Evolutionary conservation across 2,888 invertebrate species (phyloP), one percentile per base, ranked within the genome.

Genomic region (Cabera pusaria): DNA sequence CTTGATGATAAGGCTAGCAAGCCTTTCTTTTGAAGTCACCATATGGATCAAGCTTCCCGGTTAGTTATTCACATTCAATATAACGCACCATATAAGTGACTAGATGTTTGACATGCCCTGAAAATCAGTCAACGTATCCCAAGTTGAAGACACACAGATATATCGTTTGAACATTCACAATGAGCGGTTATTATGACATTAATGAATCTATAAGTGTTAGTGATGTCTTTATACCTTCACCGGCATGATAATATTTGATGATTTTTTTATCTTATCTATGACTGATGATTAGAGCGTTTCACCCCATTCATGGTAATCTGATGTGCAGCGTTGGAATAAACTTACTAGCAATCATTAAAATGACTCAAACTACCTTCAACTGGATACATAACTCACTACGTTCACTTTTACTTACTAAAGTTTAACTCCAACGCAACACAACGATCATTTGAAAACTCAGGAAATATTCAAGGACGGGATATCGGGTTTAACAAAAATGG

Each of bases 91-190:
- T 72, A 71, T 76, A 75, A 69, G 65, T 69, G 69, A 71, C 66
- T 72, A 80, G 76, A 57, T 65, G 83, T 70, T 83, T 79, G 72
- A 65, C 79, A 85, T 85, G 77, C 81, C 90, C 90, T 90, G 90
- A 65, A 88, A 88, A 87, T 85, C 77, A 86, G 78, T 84, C 80
- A 89, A 90, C 75, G 84, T 80, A 78, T 78, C 85, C 85, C 75
- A 80, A 72, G 55, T 83, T 88, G 86, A 85, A 87, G 88, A 88
- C 86, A 86, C 88, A 88, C 88, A 88, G 88, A 88, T 77, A 84
- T 69, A 59, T 54, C 56, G 52, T 68, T 72, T 59, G 56, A 71
- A 76, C 74, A 74, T 72, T 75, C 64, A 76, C 64, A 69, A 60
- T 69, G 63, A 66, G 67, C 63, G 58, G 68, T 71, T 72, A 72